Evolutionary conservation across 2,113 vertebrate species (phyloP).

Genomic region (Seriola aureovittata): DNA sequence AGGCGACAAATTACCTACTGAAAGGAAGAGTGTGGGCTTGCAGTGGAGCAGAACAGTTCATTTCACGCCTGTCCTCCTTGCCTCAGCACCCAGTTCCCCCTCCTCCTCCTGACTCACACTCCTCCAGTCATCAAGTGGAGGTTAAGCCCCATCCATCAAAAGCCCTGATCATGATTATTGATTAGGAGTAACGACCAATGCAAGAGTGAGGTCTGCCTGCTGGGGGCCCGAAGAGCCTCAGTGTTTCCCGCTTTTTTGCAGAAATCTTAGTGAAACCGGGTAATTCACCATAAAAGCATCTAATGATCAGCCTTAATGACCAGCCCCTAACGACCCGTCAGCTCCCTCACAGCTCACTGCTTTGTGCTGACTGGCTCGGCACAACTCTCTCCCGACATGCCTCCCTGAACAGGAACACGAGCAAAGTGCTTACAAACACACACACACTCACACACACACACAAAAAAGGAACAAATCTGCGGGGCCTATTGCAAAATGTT

Average conservation of each 20-base stretch:
- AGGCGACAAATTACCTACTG: conserved; percentile 93
- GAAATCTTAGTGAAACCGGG: conserved; percentile 61
- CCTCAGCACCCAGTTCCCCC: conserved; percentile 82
- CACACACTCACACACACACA: conserved; percentile 52
- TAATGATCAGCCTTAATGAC: conserved; percentile 83
- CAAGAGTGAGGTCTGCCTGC: conserved; percentile 27
- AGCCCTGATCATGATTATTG: conserved; percentile 77
- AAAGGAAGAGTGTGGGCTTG: conserved; percentile 93
- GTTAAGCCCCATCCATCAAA: conserved; percentile 87
- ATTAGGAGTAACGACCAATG: conserved; percentile 67
- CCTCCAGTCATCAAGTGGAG: conserved; percentile 66
- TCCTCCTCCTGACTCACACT: conserved; percentile 37
- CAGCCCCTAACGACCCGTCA: conserved; percentile 74
- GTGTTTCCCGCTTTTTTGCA: conserved; percentile 36
- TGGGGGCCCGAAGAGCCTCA: conserved; percentile 14
- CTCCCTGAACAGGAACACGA: conserved; percentile 65
- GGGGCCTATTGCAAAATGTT: conserved; percentile 26
- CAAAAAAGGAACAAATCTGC: conserved; percentile 49
- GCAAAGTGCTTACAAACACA: conserved; percentile 74
- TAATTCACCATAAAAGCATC: conserved; percentile 79
- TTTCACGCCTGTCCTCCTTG: conserved; percentile 99
- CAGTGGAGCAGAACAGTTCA: conserved; percentile 99
- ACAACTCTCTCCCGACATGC: conserved; percentile 65
- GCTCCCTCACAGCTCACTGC: conserved; percentile 70
- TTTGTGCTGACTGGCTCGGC: conserved; percentile 74